Conservation (phyloP, 2,888 invertebrate species). For the Heliconius ismenius region DNA sequence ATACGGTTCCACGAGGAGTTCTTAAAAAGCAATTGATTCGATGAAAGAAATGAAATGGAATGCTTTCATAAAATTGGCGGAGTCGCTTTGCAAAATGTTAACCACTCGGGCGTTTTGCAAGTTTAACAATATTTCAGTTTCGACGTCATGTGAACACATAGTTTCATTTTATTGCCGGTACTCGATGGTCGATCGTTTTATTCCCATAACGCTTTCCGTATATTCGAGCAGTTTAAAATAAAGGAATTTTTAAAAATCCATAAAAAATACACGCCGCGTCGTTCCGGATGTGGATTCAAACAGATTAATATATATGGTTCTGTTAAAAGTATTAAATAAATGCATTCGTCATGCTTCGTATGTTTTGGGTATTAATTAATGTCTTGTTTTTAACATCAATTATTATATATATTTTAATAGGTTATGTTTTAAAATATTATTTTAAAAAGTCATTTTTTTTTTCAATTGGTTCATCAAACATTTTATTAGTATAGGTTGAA, state of each 20-base stretch:
- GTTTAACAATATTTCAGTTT: slow-evolving; percentile 75
- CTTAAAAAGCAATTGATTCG: slow-evolving; percentile 30
- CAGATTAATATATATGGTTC: slow-evolving; percentile 27
- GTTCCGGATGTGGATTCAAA: slow-evolving; percentile 28
- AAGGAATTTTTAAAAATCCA: slow-evolving; percentile 34
- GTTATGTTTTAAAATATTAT: no score
- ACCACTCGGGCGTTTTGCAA: slow-evolving; percentile 68
- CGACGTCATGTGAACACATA: slow-evolving; percentile 56
- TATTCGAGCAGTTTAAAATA: slow-evolving; percentile 50
- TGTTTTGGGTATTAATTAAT: slow-evolving; percentile 9
- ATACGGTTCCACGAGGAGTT: slow-evolving; percentile 26
- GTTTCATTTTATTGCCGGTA: slow-evolving; percentile 64
- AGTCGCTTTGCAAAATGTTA: slow-evolving; percentile 51
- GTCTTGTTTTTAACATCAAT: neutral
- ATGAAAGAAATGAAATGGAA: slow-evolving; percentile 44
- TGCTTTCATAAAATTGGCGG: slow-evolving; percentile 49
- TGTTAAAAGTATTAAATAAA: slow-evolving; percentile 23
- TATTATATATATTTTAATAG: neutral
- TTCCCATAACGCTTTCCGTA: slow-evolving; percentile 58
- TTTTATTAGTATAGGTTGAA: neutral
- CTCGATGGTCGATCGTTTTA: slow-evolving; percentile 65
- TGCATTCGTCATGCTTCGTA: slow-evolving; percentile 20
- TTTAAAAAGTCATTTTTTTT: no score
- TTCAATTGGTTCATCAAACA: neutral
- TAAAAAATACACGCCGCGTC: slow-evolving; percentile 28